phyloP scores from a whole-genome alignment of 2,113 vertebrate genomes.

The Drymodes brunneopygia region DNA sequence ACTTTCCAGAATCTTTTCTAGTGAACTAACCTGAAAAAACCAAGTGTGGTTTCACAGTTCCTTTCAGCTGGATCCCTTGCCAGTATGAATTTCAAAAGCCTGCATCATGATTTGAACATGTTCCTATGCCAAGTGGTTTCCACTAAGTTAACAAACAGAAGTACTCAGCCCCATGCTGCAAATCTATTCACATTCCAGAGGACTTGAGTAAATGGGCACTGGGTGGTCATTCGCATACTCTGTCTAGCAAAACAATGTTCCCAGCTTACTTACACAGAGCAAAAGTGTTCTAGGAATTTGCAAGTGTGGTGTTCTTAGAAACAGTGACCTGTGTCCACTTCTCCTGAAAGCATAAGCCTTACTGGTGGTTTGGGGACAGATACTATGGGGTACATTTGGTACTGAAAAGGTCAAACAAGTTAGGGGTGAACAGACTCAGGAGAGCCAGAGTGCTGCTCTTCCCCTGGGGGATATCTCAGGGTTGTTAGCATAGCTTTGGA shows the following conservation, averaged over 20 bases:
- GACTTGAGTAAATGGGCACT: constrained; percentile 40
- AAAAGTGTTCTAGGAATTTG: constrained; percentile 63
- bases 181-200: constrained; percentile 54
- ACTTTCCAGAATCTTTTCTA: not conserved
- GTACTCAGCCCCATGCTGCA: not conserved
- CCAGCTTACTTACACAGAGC: constrained; percentile 41
- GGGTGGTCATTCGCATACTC: constrained; percentile 36
- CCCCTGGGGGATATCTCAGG: not conserved
- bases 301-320: constrained; percentile 58
- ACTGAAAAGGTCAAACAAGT: not conserved
- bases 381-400: not conserved
- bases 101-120: not conserved
- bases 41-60: not conserved
- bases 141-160: constrained; percentile 56
- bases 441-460: not conserved
- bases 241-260: constrained; percentile 59
- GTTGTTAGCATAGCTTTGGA: not conserved
- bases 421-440: not conserved
- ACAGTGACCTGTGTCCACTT: not conserved
- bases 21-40: not conserved
- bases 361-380: not conserved
- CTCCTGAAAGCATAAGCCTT: not conserved
- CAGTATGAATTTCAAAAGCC: constrained; percentile 21
- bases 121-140: constrained; percentile 41
- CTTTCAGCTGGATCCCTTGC: not conserved